Evolutionary conservation across 2,888 invertebrate genomes (phyloP).

Genomic region (Girardia tigrina): DNA sequence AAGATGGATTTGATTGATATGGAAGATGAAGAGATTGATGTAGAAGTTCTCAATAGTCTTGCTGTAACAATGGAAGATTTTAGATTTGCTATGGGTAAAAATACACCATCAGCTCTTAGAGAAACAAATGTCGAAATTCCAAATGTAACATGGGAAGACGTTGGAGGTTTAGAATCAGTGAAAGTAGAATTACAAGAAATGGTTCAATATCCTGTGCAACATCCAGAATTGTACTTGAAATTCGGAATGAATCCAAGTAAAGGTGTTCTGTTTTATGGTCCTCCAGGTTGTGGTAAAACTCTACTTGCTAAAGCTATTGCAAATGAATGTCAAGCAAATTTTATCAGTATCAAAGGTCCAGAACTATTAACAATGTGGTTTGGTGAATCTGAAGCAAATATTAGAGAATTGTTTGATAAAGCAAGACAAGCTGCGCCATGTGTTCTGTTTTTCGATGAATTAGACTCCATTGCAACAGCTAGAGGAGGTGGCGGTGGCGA

Average conservation of each 20-base stretch:
- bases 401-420: slow-evolving; percentile 97
- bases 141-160: slow-evolving; percentile 87
- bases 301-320: slow-evolving; percentile 68
- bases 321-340: slow-evolving; percentile 98
- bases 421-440: slow-evolving; percentile 96
- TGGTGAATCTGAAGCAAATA: slow-evolving; percentile 98
- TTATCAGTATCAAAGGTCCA: slow-evolving; percentile 90
- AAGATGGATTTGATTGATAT: slow-evolving; percentile 99
- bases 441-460: slow-evolving; percentile 95
- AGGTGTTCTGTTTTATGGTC: slow-evolving; percentile 94
- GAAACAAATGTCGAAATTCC: slow-evolving; percentile 99
- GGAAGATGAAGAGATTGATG: slow-evolving; percentile 97
- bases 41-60: slow-evolving; percentile 84
- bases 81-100: slow-evolving; percentile 91
- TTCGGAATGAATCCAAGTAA: slow-evolving; percentile 99
- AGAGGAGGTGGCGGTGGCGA: slow-evolving; percentile 37
- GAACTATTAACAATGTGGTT: slow-evolving; percentile 99
- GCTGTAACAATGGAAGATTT: slow-evolving; percentile 97
- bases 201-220: slow-evolving; percentile 97
- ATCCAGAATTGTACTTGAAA: slow-evolving; percentile 98
- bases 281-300: slow-evolving; percentile 73
- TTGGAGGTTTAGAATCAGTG: slow-evolving; percentile 87
- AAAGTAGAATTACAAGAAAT: slow-evolving; percentile 82
- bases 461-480: slow-evolving; percentile 83
- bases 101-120: slow-evolving; percentile 88